These are phyloP conservation scores for Antennarius striatus DNA, from an alignment of 2,113 vertebrate genomes.

Conservation along the genomic window DNA sequence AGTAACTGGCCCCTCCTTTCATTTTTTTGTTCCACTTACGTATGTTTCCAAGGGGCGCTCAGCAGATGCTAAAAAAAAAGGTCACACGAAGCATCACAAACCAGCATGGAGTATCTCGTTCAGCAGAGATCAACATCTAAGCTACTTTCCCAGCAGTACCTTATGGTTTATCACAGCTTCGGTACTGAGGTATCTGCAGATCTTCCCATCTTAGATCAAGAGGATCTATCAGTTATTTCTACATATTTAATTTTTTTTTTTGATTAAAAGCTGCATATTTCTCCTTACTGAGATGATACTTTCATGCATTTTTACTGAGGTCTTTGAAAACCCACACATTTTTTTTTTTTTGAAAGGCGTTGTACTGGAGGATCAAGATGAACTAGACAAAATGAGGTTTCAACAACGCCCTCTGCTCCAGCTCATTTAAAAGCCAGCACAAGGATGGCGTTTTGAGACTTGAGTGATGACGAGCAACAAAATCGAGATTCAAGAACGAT, in stretches of 20 bases:
- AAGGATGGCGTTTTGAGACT: slow-evolving; percentile 17
- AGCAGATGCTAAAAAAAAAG: too few relatives aligned
- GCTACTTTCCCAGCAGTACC: too few relatives aligned
- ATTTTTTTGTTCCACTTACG: too few relatives aligned
- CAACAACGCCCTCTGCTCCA: slow-evolving; percentile 30
- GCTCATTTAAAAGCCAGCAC: slow-evolving; percentile 28
- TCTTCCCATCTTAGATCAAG: too few relatives aligned
- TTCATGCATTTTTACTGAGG: background rate
- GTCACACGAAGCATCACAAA: too few relatives aligned
- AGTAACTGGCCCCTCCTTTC: too few relatives aligned
- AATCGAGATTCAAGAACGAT: slow-evolving; percentile 61
- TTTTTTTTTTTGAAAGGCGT: slow-evolving; percentile 6
- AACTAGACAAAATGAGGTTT: slow-evolving; percentile 31
- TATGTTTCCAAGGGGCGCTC: too few relatives aligned
- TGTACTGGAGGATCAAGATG: slow-evolving; percentile 32
- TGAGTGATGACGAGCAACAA: slow-evolving; percentile 27
- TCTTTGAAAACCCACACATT: slow-evolving; percentile 14
- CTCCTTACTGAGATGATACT: background rate
- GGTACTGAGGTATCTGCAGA: too few relatives aligned
- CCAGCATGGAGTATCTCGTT: too few relatives aligned
- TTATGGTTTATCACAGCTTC: too few relatives aligned
- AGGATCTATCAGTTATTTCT: too few relatives aligned
- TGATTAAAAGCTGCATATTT: background rate
- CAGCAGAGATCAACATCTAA: too few relatives aligned
- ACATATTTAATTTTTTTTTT: background rate